A percentile compares a stretch with the other conserved stretches of the same genome.
Conservation (phyloP, 2,888 invertebrate species). For the Falcaria lacertinaria region DNA sequence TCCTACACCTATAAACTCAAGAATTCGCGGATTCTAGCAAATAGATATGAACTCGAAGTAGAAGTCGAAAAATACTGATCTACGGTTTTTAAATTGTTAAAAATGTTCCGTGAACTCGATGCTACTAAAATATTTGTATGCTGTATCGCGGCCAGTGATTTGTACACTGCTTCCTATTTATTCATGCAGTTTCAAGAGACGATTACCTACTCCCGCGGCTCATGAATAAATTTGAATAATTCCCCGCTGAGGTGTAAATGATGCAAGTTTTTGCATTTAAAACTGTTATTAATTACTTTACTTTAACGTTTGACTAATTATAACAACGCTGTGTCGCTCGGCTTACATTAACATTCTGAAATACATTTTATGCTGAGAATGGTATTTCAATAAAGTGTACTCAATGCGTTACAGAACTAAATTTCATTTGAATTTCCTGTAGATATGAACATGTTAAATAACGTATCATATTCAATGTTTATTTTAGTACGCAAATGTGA, state of each 20-base stretch:
- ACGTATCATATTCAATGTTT: too few relatives aligned
- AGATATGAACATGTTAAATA: too few relatives aligned
- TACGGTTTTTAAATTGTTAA: background rate
- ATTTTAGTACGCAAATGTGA: too few relatives aligned
- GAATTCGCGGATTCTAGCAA: background rate
- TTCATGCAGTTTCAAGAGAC: conserved; percentile 68
- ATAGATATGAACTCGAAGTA: background rate
- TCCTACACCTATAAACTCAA: conserved; percentile 18
- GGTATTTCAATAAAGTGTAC: too few relatives aligned
- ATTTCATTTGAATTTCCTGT: too few relatives aligned
- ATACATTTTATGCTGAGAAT: too few relatives aligned
- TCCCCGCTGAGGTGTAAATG: conserved; percentile 68
- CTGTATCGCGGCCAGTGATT: conserved; percentile 50
- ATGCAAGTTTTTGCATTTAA: conserved; percentile 75
- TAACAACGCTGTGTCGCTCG: conserved; percentile 20
- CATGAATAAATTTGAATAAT: conserved; percentile 77
- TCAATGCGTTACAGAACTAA: background rate
- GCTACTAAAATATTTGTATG: too few relatives aligned
- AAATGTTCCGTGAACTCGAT: background rate
- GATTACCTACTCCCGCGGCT: conserved; percentile 68
- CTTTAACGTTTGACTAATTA: conserved; percentile 50
- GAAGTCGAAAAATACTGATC: background rate
- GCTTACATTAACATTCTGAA: conserved; percentile 5
- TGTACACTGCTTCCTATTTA: conserved; percentile 70
- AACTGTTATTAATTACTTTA: conserved; percentile 66